Percentiles rank a stretch among this genome's conserved stretches.
Conservation (phyloP, 2,113 vertebrate species). For the Cichladusa arquata region DNA sequence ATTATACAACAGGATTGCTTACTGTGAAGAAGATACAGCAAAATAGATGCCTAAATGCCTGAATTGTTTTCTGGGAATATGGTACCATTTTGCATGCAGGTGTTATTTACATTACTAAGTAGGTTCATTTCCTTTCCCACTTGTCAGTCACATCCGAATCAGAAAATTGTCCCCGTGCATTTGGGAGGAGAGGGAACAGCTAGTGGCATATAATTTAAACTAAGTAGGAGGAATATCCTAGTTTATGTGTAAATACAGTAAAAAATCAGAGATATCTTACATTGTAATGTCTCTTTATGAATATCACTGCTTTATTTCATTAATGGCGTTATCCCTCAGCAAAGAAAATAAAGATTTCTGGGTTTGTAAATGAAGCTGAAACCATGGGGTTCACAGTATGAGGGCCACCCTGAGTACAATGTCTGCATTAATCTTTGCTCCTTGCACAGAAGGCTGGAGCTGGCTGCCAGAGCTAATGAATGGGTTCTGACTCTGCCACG, state of each 20-base stretch:
- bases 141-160: background rate
- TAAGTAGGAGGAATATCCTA: background rate
- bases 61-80: background rate
- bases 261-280: background rate
- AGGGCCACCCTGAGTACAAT: constrained; percentile 12
- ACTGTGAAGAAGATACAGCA: background rate
- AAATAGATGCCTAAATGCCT: background rate
- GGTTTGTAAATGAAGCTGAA: background rate
- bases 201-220: background rate
- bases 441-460: constrained; percentile 44
- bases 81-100: background rate
- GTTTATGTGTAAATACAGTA: background rate
- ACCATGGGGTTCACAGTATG: background rate
- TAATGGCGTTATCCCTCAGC: background rate
- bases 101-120: background rate
- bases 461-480: constrained; percentile 47
- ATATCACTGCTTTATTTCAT: constrained; percentile 20
- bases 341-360: constrained; percentile 3
- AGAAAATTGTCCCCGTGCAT: background rate
- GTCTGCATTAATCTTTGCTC: constrained; percentile 34
- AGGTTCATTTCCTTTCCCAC: background rate
- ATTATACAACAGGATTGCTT: background rate
- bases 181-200: background rate
- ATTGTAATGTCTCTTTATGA: background rate
- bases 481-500: constrained; percentile 7